Conservation (phyloP, 2,113 vertebrate species). For the Oncorhynchus nerka region DNA sequence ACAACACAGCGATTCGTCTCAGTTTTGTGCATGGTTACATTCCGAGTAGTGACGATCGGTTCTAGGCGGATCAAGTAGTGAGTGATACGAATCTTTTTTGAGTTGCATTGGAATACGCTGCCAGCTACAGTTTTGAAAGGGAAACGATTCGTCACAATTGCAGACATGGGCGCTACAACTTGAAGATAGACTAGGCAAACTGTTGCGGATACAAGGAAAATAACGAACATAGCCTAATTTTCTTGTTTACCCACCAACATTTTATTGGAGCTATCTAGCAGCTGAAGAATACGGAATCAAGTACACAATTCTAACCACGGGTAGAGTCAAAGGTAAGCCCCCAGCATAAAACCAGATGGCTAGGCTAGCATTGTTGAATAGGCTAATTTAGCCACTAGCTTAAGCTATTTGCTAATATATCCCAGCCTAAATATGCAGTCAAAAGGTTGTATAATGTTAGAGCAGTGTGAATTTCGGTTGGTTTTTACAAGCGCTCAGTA, state of each 20-base stretch:
- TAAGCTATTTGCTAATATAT: neutral
- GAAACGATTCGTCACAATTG: neutral
- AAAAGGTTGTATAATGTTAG: neutral
- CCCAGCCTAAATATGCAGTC: neutral
- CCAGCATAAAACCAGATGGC: neutral
- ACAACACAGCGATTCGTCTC: neutral
- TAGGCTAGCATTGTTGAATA: neutral
- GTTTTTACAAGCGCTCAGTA: neutral
- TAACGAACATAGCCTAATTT: neutral
- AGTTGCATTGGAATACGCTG: neutral
- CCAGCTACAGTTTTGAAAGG: neutral
- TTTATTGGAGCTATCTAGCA: neutral
- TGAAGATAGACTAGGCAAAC: neutral
- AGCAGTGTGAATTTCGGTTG: neutral
- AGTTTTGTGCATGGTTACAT: neutral
- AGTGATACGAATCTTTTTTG: neutral
- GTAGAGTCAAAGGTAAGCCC: slow-evolving; percentile 53
- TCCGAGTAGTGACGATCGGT: too few relatives aligned
- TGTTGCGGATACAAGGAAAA: neutral
- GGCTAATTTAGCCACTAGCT: neutral
- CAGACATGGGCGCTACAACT: neutral
- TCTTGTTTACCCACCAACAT: neutral
- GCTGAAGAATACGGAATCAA: slow-evolving; percentile 27
- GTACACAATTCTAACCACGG: slow-evolving; percentile 43
- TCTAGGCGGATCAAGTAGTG: neutral